Evolutionary conservation across 2,113 vertebrate species (phyloP), one percentile per base, ranked within the genome.

Genomic region (Lampris incognitus): DNA sequence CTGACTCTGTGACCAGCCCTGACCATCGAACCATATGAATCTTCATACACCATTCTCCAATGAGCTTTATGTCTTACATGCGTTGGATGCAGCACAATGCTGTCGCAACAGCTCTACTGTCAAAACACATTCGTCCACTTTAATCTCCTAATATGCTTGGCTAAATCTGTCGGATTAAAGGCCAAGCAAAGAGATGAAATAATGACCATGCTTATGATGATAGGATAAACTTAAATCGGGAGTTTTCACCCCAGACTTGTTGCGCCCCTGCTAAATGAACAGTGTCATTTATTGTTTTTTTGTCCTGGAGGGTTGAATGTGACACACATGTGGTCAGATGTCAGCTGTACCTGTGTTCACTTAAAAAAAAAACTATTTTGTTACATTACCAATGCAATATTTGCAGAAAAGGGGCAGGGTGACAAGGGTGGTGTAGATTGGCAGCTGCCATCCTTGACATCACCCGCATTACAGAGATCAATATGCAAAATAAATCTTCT

Each of bases 41-140:
- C 52, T 74, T 39, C 61, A 71, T 74, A 46, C 49, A 5, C 11
- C 69, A 42, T 39, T 61, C 51, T 39, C 69, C 65, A 79, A 72
- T 76, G 74, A 83, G 74, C 66, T 51, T 48, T 62, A 65, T 11
- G 50, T 85, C 78, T 79, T 51, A 37, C 1, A 58, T 58, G 37
- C 56, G 38, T 24, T 69, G 64, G 76, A 70, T 74, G 66, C 69
- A 66, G 61, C 5, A 37, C 50, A 72, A 46, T 89, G 84, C 62
- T 81, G 81, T 84, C 82, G 83, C 76, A 85, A 78, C 77, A 84
- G 40, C 37, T 69, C 50, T 40, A 44, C 56, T 6, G 64, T 52
- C 64, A 36, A 79, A 83, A 76, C 41, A 61, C 69, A 24, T 54
- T 2, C 55, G 52, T 63, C 9, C 69, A 44, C 66, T 57, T 44